Base-by-base conservation (phyloP, 2,113 vertebrate genomes). In the Scytalopus superciliaris region DNA sequence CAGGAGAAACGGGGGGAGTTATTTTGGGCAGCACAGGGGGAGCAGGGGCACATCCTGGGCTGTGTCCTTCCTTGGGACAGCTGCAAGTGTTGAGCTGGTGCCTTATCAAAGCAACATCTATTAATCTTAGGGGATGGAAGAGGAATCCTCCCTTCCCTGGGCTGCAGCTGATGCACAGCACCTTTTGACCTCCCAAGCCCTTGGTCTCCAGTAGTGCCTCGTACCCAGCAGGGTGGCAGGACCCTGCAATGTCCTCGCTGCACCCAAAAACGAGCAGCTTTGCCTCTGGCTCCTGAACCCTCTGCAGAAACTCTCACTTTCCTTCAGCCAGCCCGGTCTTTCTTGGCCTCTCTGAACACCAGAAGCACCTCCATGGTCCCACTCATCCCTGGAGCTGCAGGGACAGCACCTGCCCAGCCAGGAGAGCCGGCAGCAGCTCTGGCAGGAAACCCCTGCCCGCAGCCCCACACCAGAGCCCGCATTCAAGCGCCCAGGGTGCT, bases 201-300 rank as follows among this genome's bases (percentile, higher is more conserved):
- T 63, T 5, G 6, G 14, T 27, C 39, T 60, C 55, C 50, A 78
- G 47, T 56, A 53, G 30, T 1, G 1, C 8, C 17, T 70, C 25
- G 1, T 5, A 17, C 30, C 31, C 59, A n/a, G 22, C n/a, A 42
- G 0, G 0, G 47, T 8, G 21, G 67, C 45, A 70, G 31, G 39
- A 88, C 24, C 27, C 49, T 23, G 21, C 45, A 23, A 5, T 44
- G 30, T 35, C 50, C 63, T 88, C 5, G 0, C 69, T 14, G 16
- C 63, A 6, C 50, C 14, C 47, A 39, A 33, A 62, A 28, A 14
- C 1, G 18, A 3, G 2, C 4, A 9, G 14, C n/a, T 89, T 63
- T 31, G 50, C 2, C 28, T 59, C 21, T 5, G 5, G 23, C n/a
- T 92, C 50, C 44, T 24, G 9, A 85, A 27, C 10, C 8, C 31